These are phyloP conservation scores for Bombylius discolor DNA, from an alignment of 2,888 invertebrate species.

Conservation along the genomic window DNA sequence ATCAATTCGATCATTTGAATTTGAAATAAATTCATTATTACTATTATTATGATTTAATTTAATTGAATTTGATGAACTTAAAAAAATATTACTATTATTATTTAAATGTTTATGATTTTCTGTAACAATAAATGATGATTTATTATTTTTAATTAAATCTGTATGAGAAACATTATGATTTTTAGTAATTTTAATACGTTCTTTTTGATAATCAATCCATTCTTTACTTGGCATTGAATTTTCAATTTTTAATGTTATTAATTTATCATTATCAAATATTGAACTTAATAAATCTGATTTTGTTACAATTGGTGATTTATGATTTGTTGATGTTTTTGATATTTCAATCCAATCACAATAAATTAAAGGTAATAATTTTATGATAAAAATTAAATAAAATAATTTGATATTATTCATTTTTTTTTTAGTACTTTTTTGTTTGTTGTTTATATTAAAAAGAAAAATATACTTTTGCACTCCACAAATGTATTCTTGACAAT, in stretches of 20 bases:
- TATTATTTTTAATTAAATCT: background rate
- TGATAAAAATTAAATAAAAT: background rate
- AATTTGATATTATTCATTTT: background rate
- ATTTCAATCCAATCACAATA: conserved; percentile 5
- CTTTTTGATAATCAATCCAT: conserved; percentile 31
- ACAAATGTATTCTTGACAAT: background rate
- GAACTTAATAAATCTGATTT: conserved; percentile 4
- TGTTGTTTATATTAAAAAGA: no score
- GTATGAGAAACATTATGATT: background rate
- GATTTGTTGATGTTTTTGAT: background rate
- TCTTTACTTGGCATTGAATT: conserved; percentile 25
- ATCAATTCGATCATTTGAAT: background rate
- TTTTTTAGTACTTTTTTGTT: background rate
- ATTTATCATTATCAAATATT: background rate
- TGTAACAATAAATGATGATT: background rate
- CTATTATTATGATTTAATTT: no score
- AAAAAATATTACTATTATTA: background rate
- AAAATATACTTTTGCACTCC: no score
- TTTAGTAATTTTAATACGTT: conserved; percentile 22
- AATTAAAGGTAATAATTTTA: background rate
- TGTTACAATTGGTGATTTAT: background rate
- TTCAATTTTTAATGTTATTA: background rate
- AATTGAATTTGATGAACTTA: no score
- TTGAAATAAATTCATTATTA: no score
- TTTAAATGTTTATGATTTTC: background rate